Base-by-base conservation (phyloP, 1,140 invertebrate species). In the Drosophila takahashii region DNA sequence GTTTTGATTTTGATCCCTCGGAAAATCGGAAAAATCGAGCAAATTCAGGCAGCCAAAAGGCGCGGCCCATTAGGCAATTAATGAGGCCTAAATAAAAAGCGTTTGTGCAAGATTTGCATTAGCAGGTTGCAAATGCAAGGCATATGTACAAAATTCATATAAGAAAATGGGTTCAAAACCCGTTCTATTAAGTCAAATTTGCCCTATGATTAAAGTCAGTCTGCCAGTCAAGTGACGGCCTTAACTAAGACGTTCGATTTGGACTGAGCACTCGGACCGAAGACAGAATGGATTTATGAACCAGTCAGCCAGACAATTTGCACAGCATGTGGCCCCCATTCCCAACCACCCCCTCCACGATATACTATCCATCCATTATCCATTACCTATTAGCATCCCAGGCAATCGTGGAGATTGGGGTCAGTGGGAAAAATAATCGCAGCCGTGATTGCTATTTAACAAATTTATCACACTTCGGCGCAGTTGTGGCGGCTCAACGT, bases 21-120 rank as follows among this genome's bases (percentile, higher is more conserved):
- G 7, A 22, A 37, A 37, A 6, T 32, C 5, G 9, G 29, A 50
- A 15, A 57, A 26, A 4, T 22, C 22, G 22, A 22, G 22, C 1
- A 22, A 22, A 22, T 29, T 22, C 51, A 18, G 44, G 7, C 16
- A 10, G 15, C 22, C 8, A 16, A 1, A 53, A 83, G 84, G 83
- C 71, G 83, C 83, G 83, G 79, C 75, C 83, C 83, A 86, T 86
- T 86, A 86, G 70, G 71, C 79, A 86, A 83, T 86, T 89, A 86
- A 86, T 87, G 83, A 83, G 76, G 83, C 83, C 75, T 50, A 77
- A 67, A 75, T 47, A 34, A 27, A 67, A 75, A 54, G 37, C 34
- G 58, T 66, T 66, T 71, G 54, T 32, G 50, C 36, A 69, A 76
- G 34, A 74, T 39, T 67, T 64, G 59, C 45, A 57, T 42, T 44